Base-by-base conservation (phyloP, 2,113 vertebrate genomes). In the Pollachius pollachius region DNA sequence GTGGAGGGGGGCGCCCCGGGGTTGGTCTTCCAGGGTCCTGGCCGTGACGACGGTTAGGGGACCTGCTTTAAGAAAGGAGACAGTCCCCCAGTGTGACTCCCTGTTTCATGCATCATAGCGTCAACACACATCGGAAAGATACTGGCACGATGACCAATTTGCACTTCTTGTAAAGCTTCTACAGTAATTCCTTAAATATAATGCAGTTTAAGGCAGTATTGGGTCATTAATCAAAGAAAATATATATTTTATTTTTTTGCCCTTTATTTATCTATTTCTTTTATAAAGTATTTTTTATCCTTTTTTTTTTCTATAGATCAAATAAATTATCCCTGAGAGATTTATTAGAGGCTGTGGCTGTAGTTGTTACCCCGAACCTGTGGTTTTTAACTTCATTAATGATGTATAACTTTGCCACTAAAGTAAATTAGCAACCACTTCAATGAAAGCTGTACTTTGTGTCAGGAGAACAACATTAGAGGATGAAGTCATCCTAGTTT, bases 131-230 rank as follows among this genome's bases (percentile, higher is more conserved):
- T 57, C 77, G 54, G 74, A 82, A 71, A 62, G 79, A 19, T 80
- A 89, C 77, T 86, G 83, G 77, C 86, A 85, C 79, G 79, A 85
- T 52, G 71, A 85, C 85, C 82, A 84, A 85, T 91, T 95, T 95
- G 94, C 96, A 96, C 95, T 94, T 93, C 85, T 52, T 72, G 60
- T 83, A 77, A 87, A 85, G 90, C 93, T 93, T 93, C 88, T 92
- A 87, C 87, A 30, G 56, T 67, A 89, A 88, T 89, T 86, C 86
- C 90, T 88, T 71, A 67, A 89, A 80, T 86, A 58, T 78, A 81
- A 81, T 76, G 73, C 64, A 73, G 72, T 80, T 65, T 57, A 68
- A 75, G 11, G 77, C 73, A 68, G 74, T 80, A 68, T 70, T 81
- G 82, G 79, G 82, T 75, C 71, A 70, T 65, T 19, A 15, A 71